Percentiles rank a stretch among this genome's conserved stretches.
phyloP scores from a whole-genome alignment of 2,113 vertebrate genomes.

The Xiphias gladius region DNA sequence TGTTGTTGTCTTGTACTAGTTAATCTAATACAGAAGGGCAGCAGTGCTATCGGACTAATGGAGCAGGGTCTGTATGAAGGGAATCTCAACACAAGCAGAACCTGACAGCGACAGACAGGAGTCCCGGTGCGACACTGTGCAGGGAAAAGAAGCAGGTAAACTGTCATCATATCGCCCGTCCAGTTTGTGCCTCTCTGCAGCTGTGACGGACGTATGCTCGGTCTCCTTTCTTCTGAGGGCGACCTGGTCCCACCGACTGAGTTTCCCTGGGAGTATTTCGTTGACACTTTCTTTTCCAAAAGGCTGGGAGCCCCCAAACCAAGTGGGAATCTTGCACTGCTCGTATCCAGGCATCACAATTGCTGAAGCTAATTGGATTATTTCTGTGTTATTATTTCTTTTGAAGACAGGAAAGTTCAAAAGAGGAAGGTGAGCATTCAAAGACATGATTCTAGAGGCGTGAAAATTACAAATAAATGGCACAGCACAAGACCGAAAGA shows the following conservation, averaged over 20 bases:
- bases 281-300: constrained; percentile 7
- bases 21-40: no score
- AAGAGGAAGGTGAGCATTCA: constrained; percentile 52
- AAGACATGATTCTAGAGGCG: constrained; percentile 25
- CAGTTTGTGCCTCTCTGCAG: background rate
- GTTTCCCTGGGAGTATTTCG: background rate
- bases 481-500: background rate
- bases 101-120: no score
- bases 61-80: no score
- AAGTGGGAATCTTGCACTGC: background rate
- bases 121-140: background rate
- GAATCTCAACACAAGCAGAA: no score
- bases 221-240: background rate
- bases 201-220: background rate
- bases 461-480: background rate
- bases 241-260: constrained; percentile 24
- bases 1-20: no score
- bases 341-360: constrained; percentile 40
- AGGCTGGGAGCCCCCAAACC: constrained; percentile 3
- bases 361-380: constrained; percentile 49
- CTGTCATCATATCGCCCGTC: background rate
- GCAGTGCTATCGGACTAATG: no score
- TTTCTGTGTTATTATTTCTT: constrained; percentile 37
- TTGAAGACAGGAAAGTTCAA: constrained; percentile 39
- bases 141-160: background rate